A percentile compares a stretch with the other conserved stretches of the same genome.
These are phyloP conservation scores for Tauraco hartlaubi DNA, from an alignment of 2,797 vertebrate genomes.

Conservation along the genomic window DNA sequence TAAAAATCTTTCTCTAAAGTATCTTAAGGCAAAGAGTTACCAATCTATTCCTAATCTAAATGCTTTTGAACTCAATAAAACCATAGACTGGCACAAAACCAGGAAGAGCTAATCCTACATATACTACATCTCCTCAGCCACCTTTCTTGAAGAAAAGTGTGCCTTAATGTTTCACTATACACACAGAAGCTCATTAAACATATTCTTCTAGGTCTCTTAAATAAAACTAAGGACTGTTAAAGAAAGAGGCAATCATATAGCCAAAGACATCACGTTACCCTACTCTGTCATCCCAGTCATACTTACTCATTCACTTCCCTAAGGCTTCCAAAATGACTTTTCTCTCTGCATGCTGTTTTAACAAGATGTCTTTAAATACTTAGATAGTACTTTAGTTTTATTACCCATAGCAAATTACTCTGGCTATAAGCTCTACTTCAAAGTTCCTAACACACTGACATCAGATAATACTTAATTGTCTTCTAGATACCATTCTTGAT, in stretches of 20 bases:
- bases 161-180: background rate
- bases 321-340: background rate
- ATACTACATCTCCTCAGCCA: background rate
- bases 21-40: background rate
- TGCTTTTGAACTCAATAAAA: background rate
- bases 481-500: background rate
- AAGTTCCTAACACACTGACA: background rate
- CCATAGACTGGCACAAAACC: background rate
- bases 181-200: background rate
- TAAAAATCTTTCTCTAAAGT: background rate
- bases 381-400: background rate
- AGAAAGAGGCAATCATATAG: background rate
- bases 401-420: background rate
- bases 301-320: background rate
- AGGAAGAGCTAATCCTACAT: background rate
- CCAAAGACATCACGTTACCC: background rate
- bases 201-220: background rate
- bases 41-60: background rate
- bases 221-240: background rate
- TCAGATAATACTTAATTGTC: background rate
- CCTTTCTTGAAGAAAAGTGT: background rate
- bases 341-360: background rate
- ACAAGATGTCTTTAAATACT: background rate
- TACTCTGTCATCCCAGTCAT: background rate
- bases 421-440: background rate